A percentile compares a stretch with the other conserved stretches of the same genome.
Conservation (phyloP, 2,113 vertebrate genomes). For the Patagioenas fasciata region DNA sequence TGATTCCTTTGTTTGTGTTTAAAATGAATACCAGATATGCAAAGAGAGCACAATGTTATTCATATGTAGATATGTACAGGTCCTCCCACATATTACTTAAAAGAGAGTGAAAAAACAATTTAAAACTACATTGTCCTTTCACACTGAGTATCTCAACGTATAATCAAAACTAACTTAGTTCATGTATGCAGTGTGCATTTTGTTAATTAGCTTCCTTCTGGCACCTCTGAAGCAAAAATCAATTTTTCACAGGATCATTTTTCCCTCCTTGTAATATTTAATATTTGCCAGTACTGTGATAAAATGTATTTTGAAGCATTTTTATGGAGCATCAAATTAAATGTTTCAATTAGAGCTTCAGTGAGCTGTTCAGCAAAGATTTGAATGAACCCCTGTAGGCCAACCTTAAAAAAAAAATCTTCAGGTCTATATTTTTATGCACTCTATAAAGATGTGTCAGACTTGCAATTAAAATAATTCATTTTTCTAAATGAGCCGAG, state of each 20-base stretch:
- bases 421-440: conserved; percentile 5
- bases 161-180: conserved; percentile 10
- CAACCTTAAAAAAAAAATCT: conserved; percentile 31
- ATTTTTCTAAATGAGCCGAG: conserved; percentile 25
- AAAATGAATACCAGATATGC: not conserved
- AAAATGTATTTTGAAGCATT: conserved; percentile 9
- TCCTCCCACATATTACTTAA: not conserved
- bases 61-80: not conserved
- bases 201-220: conserved; percentile 49
- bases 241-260: conserved; percentile 43
- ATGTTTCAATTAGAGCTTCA: conserved; percentile 61
- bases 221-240: conserved; percentile 35
- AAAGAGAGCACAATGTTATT: not conserved
- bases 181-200: not conserved
- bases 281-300: conserved; percentile 42
- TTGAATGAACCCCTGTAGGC: conserved; percentile 44
- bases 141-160: not conserved
- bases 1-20: conserved; percentile 4
- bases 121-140: not conserved
- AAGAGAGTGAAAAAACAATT: conserved; percentile 6
- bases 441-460: conserved; percentile 40
- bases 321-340: conserved; percentile 63
- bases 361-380: conserved; percentile 29
- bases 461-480: conserved; percentile 47
- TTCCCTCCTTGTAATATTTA: conserved; percentile 29